Base-by-base conservation (phyloP, 2,888 invertebrate genomes). In the Ischnus inquisitorius region DNA sequence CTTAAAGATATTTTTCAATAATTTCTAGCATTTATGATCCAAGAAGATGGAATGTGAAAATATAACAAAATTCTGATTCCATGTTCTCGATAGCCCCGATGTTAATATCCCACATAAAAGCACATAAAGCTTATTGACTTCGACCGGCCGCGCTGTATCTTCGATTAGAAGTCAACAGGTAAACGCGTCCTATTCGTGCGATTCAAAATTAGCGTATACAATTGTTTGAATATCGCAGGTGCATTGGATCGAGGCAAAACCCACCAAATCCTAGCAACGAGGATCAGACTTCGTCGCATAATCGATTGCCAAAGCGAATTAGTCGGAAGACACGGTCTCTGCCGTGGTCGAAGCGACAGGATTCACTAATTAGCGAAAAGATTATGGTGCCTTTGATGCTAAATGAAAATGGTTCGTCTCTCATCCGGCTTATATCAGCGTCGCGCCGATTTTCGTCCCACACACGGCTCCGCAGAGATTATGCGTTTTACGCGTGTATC, bases 341-440 rank as follows among this genome's bases (percentile, higher is more conserved):
- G 8, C 46, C 60, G 48, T 62, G 54, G 60, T 67, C 14, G 16
- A 34, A 43, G 19, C 10, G n/a, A 43, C 68, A 76, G 41, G 68
- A 22, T n/a, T 22, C 62, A 12, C 69, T 41, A 69, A 79, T 79
- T 57, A 75, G 62, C 51, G 39, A 57, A 69, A 25, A 54, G n/a
- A 79, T 76, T 57, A 34, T 46, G 54, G 46, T 28, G 51, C 57
- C 8, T 46, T 79, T 54, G 74, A 54, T 60, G 22, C 25, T 12
- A 25, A 64, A 34, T 14, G 28, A 41, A 46, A 74, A 74, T 51
- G 10, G 28, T 60, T 43, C 25, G 25, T 3, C 41, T 10, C 67
- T 25, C 8, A 12, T 28, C 28, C 60, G 34, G n/a, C 72, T 60
- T 16, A 34, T 28, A 25, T 5, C 46, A 10, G 22, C n/a, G 8